Evolutionary conservation across 2,113 vertebrate genomes (phyloP).

Genomic region (Pluvianellus socialis): DNA sequence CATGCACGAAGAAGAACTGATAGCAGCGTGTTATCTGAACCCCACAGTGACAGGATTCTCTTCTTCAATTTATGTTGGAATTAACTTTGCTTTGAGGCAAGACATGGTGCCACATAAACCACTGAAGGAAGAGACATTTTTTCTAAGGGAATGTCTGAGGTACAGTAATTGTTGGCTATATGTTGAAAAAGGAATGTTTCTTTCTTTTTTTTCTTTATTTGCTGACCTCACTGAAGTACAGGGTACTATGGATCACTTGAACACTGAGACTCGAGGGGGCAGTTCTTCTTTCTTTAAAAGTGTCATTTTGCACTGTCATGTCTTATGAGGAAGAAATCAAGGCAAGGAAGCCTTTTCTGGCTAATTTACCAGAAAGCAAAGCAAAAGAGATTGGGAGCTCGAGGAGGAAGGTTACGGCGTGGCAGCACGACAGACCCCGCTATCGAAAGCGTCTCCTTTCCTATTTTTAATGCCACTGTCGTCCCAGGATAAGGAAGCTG

Average conservation of each 20-base stretch:
- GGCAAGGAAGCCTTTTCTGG: not conserved
- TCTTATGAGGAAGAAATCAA: not conserved
- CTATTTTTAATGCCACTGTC: not conserved
- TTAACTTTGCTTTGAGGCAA: constrained; percentile 20
- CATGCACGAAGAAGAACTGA: constrained; percentile 86
- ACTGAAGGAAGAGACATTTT: not conserved
- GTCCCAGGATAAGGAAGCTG: not conserved
- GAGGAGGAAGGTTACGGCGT: not conserved
- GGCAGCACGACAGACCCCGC: not conserved
- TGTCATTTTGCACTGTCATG: constrained; percentile 45
- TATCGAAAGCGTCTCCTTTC: not conserved
- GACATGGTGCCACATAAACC: constrained; percentile 28
- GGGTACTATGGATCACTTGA: constrained; percentile 69
- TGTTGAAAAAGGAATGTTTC: constrained; percentile 25
- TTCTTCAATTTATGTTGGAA: not conserved
- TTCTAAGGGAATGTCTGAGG: constrained; percentile 43
- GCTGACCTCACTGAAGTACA: constrained; percentile 60
- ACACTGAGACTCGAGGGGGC: not conserved
- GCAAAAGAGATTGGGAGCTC: not conserved
- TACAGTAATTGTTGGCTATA: constrained; percentile 32
- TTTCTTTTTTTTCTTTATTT: not conserved
- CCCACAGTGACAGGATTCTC: not conserved
- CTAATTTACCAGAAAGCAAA: not conserved
- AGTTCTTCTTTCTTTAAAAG: constrained; percentile 16
- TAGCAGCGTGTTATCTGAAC: not conserved